Conservation (phyloP, 35 echinoderm and acorn worm genomes). For the Eucidaris tribuloides region DNA sequence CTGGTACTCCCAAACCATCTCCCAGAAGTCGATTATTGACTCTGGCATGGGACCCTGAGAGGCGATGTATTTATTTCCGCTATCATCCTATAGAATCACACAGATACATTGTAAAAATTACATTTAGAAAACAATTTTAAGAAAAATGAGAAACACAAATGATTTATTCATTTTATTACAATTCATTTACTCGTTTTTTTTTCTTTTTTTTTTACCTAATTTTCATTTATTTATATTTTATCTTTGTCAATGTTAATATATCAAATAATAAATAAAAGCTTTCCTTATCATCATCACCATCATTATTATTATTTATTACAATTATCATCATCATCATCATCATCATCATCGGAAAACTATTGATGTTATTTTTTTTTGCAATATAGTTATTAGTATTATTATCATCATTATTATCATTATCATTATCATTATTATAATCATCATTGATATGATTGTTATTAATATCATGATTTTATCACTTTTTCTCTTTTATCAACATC, state of each 20-base stretch:
- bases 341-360: not conserved
- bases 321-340: no score
- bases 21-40: constrained; percentile 76
- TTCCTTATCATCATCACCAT: not conserved
- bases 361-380: not conserved
- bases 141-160: no score
- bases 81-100: not conserved
- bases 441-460: not conserved
- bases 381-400: not conserved
- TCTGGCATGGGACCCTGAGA: constrained; percentile 65
- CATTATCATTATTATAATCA: not conserved
- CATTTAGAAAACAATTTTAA: no score
- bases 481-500: not conserved
- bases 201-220: not conserved
- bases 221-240: not conserved
- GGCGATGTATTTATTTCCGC: constrained; percentile 59
- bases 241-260: not conserved
- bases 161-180: no score
- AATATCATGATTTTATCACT: not conserved
- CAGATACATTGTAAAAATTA: not conserved
- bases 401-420: not conserved
- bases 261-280: not conserved
- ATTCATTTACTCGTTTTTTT: not conserved
- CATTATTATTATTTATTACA: no score
- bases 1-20: constrained; percentile 83